phyloP scores from a whole-genome alignment of 2,113 vertebrate genomes.

The Leptobrachium leishanense region DNA sequence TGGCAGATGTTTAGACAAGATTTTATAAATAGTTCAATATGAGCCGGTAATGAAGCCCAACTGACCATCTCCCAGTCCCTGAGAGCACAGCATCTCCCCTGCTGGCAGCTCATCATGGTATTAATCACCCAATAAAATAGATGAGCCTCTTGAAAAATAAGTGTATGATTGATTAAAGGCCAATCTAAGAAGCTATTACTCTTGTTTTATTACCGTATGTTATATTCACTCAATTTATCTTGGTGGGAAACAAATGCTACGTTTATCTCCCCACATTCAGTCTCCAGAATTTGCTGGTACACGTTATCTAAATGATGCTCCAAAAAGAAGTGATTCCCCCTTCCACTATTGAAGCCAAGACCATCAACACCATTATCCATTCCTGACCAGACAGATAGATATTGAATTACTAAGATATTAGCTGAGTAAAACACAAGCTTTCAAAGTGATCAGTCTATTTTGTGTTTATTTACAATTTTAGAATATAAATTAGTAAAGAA shows the following conservation, averaged over 20 bases:
- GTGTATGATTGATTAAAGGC: constrained; percentile 89
- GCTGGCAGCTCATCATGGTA: constrained; percentile 91
- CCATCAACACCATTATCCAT: constrained; percentile 20
- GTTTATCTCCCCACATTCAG: constrained; percentile 59
- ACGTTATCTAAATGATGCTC: constrained; percentile 14
- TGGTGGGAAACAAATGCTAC: constrained; percentile 74
- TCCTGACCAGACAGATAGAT: not conserved
- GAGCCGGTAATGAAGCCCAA: constrained; percentile 92
- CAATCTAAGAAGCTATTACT: constrained; percentile 86
- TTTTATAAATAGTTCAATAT: constrained; percentile 99
- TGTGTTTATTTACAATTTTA: constrained; percentile 95
- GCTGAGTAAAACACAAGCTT: not conserved
- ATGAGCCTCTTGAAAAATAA: constrained; percentile 86
- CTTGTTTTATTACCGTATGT: constrained; percentile 81
- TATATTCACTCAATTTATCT: constrained; percentile 85
- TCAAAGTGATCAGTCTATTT: constrained; percentile 69
- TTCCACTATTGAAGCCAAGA: constrained; percentile 2
- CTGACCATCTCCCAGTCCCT: constrained; percentile 89
- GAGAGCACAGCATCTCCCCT: constrained; percentile 83
- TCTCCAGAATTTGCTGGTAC: not conserved
- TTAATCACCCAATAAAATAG: constrained; percentile 94
- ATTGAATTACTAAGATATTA: too few relatives aligned
- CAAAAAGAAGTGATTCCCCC: constrained; percentile 5
- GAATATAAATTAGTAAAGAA: constrained; percentile 99
- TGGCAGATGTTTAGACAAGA: constrained; percentile 98